These are phyloP conservation scores for Craseonycteris thonglongyai DNA, from an alignment of 2,113 vertebrate species.

Conservation along the genomic window DNA sequence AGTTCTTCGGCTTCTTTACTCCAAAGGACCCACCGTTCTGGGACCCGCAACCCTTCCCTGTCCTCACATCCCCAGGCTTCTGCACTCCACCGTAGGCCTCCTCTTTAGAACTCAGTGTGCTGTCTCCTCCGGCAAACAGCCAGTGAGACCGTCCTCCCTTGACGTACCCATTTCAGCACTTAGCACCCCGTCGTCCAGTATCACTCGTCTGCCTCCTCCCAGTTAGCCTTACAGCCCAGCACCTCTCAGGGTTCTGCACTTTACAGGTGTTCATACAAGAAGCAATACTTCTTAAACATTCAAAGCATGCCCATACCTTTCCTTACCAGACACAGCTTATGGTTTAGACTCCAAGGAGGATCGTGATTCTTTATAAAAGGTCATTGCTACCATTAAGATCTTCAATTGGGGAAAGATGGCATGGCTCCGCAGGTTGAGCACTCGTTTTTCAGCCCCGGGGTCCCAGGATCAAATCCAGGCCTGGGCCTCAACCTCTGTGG, in stretches of 20 bases:
- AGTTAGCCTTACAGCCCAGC: neutral
- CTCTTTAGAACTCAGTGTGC: neutral
- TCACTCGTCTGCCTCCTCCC: too few relatives aligned
- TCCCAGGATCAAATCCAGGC: too few relatives aligned
- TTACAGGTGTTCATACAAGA: neutral
- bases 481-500: too few relatives aligned
- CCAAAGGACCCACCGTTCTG: neutral
- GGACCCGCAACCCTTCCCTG: too few relatives aligned
- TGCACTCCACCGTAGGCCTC: rapidly evolving
- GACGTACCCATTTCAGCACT: neutral
- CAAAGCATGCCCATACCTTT: neutral
- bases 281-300: neutral
- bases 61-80: neutral
- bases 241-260: neutral
- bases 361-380: neutral
- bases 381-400: neutral
- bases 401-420: too few relatives aligned
- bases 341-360: neutral
- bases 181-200: neutral
- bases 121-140: neutral
- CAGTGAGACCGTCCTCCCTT: neutral
- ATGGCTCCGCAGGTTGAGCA: too few relatives aligned
- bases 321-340: neutral
- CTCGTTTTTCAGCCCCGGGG: too few relatives aligned
- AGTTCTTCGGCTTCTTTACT: neutral